Evolutionary conservation across 2,797 vertebrate species (phyloP).

Genomic region (Gobionotothen gibberifrons): DNA sequence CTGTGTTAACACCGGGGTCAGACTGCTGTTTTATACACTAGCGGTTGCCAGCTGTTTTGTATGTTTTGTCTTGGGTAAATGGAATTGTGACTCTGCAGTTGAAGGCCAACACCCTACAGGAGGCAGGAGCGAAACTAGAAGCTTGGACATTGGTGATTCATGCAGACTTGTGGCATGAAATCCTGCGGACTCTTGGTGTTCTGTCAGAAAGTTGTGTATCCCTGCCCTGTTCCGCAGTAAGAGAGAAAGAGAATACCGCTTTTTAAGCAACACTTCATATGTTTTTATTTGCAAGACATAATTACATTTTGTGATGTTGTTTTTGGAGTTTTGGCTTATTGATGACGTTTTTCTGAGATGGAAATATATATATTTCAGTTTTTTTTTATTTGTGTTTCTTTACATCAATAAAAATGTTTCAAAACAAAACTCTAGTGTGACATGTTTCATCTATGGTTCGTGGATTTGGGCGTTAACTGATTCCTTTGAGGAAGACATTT

Average conservation of each 20-base stretch:
- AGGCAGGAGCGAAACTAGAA: background rate
- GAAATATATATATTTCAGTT: background rate
- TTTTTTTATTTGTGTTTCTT: slow-evolving; percentile 12
- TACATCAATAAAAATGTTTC: no score
- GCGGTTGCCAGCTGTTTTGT: background rate
- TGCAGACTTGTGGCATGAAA: background rate
- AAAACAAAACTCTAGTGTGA: no score
- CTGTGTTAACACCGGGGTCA: slow-evolving; percentile 76
- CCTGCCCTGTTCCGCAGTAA: background rate
- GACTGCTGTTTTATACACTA: background rate
- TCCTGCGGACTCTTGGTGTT: background rate
- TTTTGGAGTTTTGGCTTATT: background rate
- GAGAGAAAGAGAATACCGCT: background rate
- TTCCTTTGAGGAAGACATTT: no score
- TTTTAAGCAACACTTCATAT: background rate
- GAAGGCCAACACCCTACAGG: background rate
- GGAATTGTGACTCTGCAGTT: background rate
- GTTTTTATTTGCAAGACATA: background rate
- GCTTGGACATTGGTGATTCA: background rate
- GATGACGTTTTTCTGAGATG: background rate
- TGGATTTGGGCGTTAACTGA: background rate
- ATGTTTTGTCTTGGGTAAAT: background rate
- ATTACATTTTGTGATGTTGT: background rate
- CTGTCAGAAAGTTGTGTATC: background rate
- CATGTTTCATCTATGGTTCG: no score